A percentile compares a stretch with the other conserved stretches of the same genome.
phyloP scores from a whole-genome alignment of 2,113 vertebrate genomes.

The Paradoxurus hermaphroditus region DNA sequence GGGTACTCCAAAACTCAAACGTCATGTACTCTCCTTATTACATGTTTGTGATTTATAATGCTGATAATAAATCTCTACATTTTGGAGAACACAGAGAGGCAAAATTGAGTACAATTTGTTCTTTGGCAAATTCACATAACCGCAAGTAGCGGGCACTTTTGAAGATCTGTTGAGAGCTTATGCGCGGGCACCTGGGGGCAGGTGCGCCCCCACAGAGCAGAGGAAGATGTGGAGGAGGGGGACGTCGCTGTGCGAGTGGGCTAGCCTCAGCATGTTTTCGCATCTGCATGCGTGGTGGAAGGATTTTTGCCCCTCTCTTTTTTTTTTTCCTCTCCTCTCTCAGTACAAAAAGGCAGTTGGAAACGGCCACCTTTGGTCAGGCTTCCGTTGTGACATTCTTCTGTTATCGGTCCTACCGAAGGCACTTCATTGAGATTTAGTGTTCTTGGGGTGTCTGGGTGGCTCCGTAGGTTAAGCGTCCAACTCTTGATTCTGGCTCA shows the following conservation, averaged over 20 bases:
- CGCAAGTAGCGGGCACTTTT: neutral
- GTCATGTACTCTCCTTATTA: neutral
- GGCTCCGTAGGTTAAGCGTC: too few species aligned
- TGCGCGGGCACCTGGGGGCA: too few species aligned
- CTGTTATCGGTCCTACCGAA: neutral
- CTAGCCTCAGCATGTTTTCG: neutral
- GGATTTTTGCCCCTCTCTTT: neutral
- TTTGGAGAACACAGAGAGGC: neutral
- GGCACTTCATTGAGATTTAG: neutral
- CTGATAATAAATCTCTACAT: neutral
- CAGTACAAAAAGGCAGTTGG: neutral
- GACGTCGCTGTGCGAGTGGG: too few species aligned
- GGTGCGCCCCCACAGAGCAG: fast-evolving
- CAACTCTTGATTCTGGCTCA: too few species aligned
- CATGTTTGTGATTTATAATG: neutral
- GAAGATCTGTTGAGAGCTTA: neutral
- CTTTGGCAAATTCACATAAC: neutral
- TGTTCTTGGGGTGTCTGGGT: neutral
- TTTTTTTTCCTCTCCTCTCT: neutral
- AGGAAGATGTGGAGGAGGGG: fast-evolving
- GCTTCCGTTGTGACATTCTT: neutral
- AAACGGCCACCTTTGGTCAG: neutral
- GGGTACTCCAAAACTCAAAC: neutral
- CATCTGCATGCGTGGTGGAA: neutral
- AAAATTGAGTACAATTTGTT: neutral